phyloP scores from a whole-genome alignment of 2,113 vertebrate genomes.

The Oreochromis tanganicae region DNA sequence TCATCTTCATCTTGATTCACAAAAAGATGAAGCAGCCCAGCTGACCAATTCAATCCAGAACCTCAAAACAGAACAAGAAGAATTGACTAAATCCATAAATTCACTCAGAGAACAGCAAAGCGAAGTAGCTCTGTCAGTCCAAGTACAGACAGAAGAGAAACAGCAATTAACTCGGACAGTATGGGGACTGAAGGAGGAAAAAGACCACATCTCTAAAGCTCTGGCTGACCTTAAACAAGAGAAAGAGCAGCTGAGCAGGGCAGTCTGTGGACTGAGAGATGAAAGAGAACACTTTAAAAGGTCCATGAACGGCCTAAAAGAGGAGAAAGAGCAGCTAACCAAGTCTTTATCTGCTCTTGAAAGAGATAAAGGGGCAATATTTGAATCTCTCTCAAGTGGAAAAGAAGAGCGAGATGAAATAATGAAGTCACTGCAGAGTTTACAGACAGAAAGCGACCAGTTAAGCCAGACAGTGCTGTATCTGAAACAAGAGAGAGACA shows the following conservation, averaged over 20 bases:
- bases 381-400: slow-evolving; percentile 10
- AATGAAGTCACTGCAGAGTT: slow-evolving; percentile 1
- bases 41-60: slow-evolving; percentile 26
- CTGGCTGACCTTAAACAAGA: slow-evolving; percentile 41
- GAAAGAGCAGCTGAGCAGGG: slow-evolving; percentile 37
- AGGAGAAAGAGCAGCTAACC: slow-evolving; percentile 37
- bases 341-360: slow-evolving; percentile 11
- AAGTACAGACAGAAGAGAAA: slow-evolving; percentile 56
- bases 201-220: slow-evolving; percentile 27
- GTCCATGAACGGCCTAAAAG: slow-evolving; percentile 10
- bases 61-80: slow-evolving; percentile 41
- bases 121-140: slow-evolving; percentile 39
- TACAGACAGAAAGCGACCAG: slow-evolving; percentile 38
- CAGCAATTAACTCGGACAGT: slow-evolving; percentile 55
- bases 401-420: slow-evolving; percentile 32
- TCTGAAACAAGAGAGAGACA: slow-evolving; percentile 40
- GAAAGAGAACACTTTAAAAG: slow-evolving; percentile 31
- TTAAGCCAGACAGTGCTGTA: slow-evolving; percentile 15
- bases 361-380: slow-evolving; percentile 29
- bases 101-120: slow-evolving; percentile 37
- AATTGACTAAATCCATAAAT: slow-evolving; percentile 2
- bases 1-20: not conserved
- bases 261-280: slow-evolving; percentile 31
- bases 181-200: slow-evolving; percentile 66
- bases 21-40: not conserved